phyloP scores from a whole-genome alignment of 2,113 vertebrate genomes.

The Nothocercus nigrocapillus region DNA sequence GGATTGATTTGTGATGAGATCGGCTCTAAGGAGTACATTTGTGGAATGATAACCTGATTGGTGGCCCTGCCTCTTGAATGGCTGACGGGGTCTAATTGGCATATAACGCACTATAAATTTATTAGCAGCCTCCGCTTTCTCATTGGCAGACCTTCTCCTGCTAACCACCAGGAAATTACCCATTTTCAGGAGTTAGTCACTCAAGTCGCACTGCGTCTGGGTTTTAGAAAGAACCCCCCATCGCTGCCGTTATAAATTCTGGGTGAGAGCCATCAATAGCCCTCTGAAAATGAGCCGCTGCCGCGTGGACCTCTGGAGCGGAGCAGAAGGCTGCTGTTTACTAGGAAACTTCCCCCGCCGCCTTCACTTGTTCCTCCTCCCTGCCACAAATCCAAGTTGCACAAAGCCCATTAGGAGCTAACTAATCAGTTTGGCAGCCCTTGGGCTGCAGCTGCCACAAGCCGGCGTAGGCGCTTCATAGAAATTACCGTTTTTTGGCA shows the following conservation, averaged over 20 bases:
- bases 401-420: neutral
- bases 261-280: neutral
- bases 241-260: conserved; percentile 33
- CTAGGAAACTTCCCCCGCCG: neutral
- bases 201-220: conserved; percentile 62
- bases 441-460: conserved; percentile 29
- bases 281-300: neutral
- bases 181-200: conserved; percentile 79
- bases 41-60: conserved; percentile 43
- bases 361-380: neutral
- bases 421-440: neutral
- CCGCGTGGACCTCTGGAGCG: neutral
- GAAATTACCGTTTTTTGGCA: conserved; percentile 6
- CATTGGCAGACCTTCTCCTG: conserved; percentile 64
- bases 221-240: neutral
- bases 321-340: neutral
- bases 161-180: conserved; percentile 79
- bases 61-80: conserved; percentile 51
- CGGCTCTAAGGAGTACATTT: conserved; percentile 54
- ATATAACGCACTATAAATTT: conserved; percentile 80
- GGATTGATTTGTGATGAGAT: conserved; percentile 44
- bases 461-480: neutral
- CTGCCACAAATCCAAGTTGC: neutral
- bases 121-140: conserved; percentile 60
- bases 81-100: conserved; percentile 72